phyloP scores from a whole-genome alignment of 2,113 vertebrate genomes.

The Misgurnus mizolepis region DNA sequence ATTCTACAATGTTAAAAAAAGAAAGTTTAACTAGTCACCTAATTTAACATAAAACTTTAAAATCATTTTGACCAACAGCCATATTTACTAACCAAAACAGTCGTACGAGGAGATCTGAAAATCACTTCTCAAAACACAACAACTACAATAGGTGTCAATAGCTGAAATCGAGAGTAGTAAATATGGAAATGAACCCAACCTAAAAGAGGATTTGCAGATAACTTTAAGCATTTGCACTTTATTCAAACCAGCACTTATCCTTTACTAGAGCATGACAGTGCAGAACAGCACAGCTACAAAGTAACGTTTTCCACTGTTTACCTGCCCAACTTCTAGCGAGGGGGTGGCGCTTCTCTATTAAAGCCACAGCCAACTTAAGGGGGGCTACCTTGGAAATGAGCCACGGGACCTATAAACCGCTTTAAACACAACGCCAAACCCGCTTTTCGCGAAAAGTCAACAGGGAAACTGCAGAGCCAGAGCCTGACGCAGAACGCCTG shows the following conservation, averaged over 20 bases:
- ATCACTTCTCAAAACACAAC: neutral
- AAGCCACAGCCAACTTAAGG: neutral
- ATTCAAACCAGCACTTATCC: conserved; percentile 3
- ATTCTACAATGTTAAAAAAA: too few relatives aligned
- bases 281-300: conserved; percentile 3
- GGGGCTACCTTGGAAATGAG: conserved; percentile 14
- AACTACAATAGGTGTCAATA: neutral
- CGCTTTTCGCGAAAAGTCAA: neutral
- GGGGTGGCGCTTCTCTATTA: neutral
- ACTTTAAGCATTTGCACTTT: conserved; percentile 30
- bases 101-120: too few relatives aligned
- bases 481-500: conserved; percentile 13
- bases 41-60: neutral
- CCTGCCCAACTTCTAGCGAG: neutral
- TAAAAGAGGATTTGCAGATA: conserved; percentile 31
- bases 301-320: conserved; percentile 33
- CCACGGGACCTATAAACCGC: conserved; percentile 13
- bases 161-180: conserved; percentile 16
- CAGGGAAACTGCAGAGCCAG: neutral
- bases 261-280: neutral
- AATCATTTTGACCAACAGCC: too few relatives aligned
- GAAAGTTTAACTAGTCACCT: neutral
- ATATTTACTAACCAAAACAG: too few relatives aligned
- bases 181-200: conserved; percentile 32
- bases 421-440: neutral